Conservation (phyloP, 2,888 invertebrate genomes). For the Erebia palarica region DNA sequence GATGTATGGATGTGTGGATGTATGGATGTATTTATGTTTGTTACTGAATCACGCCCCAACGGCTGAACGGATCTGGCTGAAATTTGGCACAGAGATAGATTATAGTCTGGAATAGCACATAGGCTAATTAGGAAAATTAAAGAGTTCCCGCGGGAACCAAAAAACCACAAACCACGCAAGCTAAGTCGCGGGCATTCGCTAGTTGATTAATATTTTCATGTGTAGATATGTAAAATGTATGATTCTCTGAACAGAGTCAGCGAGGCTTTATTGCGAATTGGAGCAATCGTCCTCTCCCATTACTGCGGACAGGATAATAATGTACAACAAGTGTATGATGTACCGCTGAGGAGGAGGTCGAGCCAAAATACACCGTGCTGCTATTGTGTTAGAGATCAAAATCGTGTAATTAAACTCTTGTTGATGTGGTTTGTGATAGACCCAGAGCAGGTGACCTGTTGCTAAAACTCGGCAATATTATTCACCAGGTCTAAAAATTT, state of each 20-base stretch:
- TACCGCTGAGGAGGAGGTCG: neutral
- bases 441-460: neutral
- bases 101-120: no score
- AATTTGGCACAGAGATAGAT: no score
- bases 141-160: no score
- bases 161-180: no score
- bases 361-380: neutral
- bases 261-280: slow-evolving; percentile 25
- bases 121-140: no score
- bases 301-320: slow-evolving; percentile 35
- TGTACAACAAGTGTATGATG: slow-evolving; percentile 28
- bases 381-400: neutral
- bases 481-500: no score
- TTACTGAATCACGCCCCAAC: no score
- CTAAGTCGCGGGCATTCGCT: no score
- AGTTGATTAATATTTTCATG: slow-evolving; percentile 4
- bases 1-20: no score
- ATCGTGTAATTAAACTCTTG: neutral
- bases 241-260: slow-evolving; percentile 23
- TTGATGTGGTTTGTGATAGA: neutral
- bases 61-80: no score
- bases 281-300: slow-evolving; percentile 31
- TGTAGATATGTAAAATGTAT: neutral
- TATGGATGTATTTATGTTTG: no score
- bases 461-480: no score